A percentile compares a stretch with the other conserved stretches of the same genome.
Evolutionary conservation across 37 sponge, comb jelly and placozoan genomes (phyloP).

Genomic region (Cliona cf. orientalis): DNA sequence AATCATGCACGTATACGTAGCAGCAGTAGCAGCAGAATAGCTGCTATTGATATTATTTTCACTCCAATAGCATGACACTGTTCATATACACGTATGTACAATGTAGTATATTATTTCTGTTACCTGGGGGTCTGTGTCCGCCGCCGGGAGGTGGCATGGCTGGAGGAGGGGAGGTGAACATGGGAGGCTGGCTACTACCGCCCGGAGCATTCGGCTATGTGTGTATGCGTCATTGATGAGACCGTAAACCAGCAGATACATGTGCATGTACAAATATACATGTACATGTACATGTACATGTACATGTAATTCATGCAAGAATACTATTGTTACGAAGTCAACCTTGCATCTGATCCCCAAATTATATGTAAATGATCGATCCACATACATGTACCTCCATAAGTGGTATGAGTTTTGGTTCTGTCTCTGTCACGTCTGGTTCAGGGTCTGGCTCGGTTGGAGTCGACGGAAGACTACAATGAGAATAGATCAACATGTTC

Average conservation of each 20-base stretch:
- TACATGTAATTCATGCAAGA: constrained; percentile 2
- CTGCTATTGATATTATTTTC: not conserved
- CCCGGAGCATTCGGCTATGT: not conserved
- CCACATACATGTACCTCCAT: constrained; percentile 45
- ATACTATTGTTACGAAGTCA: not conserved
- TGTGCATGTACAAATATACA: constrained; percentile 1
- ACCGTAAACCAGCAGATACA: not conserved
- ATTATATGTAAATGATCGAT: not conserved
- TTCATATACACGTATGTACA: no score
- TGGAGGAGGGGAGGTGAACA: constrained; percentile 13
- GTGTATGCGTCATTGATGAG: not conserved
- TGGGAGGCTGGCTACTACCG: not conserved
- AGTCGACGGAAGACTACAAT: constrained; percentile 50
- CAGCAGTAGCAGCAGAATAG: not conserved
- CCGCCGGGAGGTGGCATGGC: not conserved
- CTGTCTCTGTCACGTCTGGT: constrained; percentile 29
- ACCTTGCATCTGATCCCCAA: not conserved
- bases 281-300: constrained; percentile 15
- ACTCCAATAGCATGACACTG: not conserved
- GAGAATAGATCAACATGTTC: no score
- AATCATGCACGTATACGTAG: no score
- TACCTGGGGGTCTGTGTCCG: not conserved
- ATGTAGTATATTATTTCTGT: not conserved
- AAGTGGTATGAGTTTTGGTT: constrained; percentile 66
- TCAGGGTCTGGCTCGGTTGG: constrained; percentile 76